These are phyloP conservation scores for Cylindroiulus punctatus DNA, from an alignment of 2,888 invertebrate genomes.

Conservation along the genomic window DNA sequence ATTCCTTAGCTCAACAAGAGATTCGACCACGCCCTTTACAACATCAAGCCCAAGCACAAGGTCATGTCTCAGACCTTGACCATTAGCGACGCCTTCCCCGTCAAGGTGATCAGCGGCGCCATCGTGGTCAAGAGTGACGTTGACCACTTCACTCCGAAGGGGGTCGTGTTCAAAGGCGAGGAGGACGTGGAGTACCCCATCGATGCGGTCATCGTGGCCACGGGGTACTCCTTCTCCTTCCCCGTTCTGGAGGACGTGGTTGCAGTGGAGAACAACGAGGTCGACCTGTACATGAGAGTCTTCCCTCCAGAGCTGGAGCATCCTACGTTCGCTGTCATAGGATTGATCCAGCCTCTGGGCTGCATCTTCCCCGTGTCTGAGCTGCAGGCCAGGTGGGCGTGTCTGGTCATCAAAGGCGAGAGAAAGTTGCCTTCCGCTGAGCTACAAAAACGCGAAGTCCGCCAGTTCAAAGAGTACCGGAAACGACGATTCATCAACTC, in stretches of 20 bases:
- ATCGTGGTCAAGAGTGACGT: slow-evolving; percentile 64
- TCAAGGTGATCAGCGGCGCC: slow-evolving; percentile 66
- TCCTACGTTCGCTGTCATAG: slow-evolving; percentile 57
- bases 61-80: slow-evolving; percentile 62
- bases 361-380: slow-evolving; percentile 55
- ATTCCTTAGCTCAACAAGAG: slow-evolving; percentile 62
- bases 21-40: slow-evolving; percentile 66
- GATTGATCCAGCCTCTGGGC: slow-evolving; percentile 57
- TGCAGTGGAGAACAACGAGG: slow-evolving; percentile 48
- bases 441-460: slow-evolving; percentile 50
- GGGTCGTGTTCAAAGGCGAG: slow-evolving; percentile 63
- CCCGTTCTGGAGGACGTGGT: slow-evolving; percentile 53
- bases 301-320: slow-evolving; percentile 55
- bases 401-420: slow-evolving; percentile 17
- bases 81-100: slow-evolving; percentile 68
- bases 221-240: slow-evolving; percentile 55
- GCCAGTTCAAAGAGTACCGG: slow-evolving; percentile 59
- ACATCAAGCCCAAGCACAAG: slow-evolving; percentile 65
- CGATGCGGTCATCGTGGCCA: slow-evolving; percentile 56
- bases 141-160: slow-evolving; percentile 61
- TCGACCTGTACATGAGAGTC: slow-evolving; percentile 54
- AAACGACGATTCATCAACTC: slow-evolving; percentile 61
- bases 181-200: slow-evolving; percentile 58
- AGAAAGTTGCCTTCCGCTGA: slow-evolving; percentile 27
- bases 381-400: slow-evolving; percentile 56